Evolutionary conservation across 2,113 vertebrate genomes (phyloP), one percentile per base, ranked within the genome.

Genomic region (Corapipo altera): DNA sequence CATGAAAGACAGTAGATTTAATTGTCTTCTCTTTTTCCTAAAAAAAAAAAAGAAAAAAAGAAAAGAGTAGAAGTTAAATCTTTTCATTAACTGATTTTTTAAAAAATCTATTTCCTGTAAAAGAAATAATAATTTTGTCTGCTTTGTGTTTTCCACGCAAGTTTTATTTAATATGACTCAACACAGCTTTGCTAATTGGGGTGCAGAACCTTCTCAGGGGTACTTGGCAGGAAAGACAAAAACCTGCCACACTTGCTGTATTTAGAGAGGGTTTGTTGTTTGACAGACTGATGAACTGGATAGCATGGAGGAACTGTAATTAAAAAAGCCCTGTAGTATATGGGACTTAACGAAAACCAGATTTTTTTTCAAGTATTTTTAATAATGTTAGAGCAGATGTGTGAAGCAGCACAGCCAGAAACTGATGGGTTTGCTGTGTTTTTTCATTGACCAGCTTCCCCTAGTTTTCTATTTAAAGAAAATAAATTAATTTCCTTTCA

Each of bases 31-130:
- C 19, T 22, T 65, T 51, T 39, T 49, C 23, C 11, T 41, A 9
- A 41, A 51, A 35, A 8, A 6, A 2, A 11, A 4, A 1, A 8
- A 11, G 33, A 35, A 16, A 41, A 12, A 61, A 41, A 13, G 1
- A 16, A 41, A 41, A 13, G 2, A 16, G 24, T 49, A 28, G 43
- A 33, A 44, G 11, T 62, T 69, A 13, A 2, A 35, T 64, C 17
- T 58, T 75, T 64, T 69, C 28, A 83, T 61, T 73, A 72, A 62
- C 24, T 64, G 6, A 39, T 62, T 66, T 85, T 73, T 73, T 71
- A 1, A 19, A 72, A 35, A 20, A 30, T 65, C 43, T 71, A 0
- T 85, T 69, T 72, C 82, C 16, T 69, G 22, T 64, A 26, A 88
- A 61, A 12, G 8, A 69, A 82, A 48, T 37, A 28, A 41, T 62